These are phyloP conservation scores for Merodon equestris DNA, from an alignment of 2,888 invertebrate genomes.

Conservation along the genomic window DNA sequence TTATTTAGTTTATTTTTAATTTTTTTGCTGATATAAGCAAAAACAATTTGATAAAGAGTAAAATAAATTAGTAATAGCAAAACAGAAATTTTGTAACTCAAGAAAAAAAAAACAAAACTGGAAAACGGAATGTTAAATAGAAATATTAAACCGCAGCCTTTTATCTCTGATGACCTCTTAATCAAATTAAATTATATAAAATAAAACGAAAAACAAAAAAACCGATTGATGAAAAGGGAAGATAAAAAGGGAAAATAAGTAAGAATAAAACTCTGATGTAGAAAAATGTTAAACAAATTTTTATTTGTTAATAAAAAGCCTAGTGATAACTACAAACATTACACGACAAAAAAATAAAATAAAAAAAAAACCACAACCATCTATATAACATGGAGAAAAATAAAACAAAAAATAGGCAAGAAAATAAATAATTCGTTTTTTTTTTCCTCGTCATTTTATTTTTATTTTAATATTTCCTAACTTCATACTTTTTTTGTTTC, in stretches of 20 bases:
- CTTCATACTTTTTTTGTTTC: constrained; percentile 40
- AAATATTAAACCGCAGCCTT: constrained; percentile 51
- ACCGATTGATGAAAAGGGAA: constrained; percentile 32
- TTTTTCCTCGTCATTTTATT: constrained; percentile 48
- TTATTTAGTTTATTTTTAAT: too few relatives aligned
- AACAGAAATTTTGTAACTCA: neutral
- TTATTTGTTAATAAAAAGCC: constrained; percentile 45
- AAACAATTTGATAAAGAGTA: neutral
- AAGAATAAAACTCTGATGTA: constrained; percentile 28
- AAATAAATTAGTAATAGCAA: constrained; percentile 5
- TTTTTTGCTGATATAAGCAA: too few relatives aligned
- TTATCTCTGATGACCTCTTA: constrained; percentile 62
- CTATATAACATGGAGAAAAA: constrained; percentile 48
- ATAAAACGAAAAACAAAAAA: constrained; percentile 20
- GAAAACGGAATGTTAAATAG: constrained; percentile 8
- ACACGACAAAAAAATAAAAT: constrained; percentile 33
- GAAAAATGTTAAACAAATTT: constrained; percentile 50
- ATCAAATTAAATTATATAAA: constrained; percentile 30
- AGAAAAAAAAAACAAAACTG: constrained; percentile 23
- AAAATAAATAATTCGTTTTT: constrained; percentile 46
- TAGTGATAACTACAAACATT: constrained; percentile 57
- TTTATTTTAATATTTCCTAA: constrained; percentile 40
- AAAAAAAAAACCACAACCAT: constrained; percentile 22
- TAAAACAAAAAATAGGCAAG: constrained; percentile 49
- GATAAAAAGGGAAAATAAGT: constrained; percentile 6